Evolutionary conservation across 2,797 vertebrate genomes (phyloP).

Genomic region (Parauchenoglanis punctatus): DNA sequence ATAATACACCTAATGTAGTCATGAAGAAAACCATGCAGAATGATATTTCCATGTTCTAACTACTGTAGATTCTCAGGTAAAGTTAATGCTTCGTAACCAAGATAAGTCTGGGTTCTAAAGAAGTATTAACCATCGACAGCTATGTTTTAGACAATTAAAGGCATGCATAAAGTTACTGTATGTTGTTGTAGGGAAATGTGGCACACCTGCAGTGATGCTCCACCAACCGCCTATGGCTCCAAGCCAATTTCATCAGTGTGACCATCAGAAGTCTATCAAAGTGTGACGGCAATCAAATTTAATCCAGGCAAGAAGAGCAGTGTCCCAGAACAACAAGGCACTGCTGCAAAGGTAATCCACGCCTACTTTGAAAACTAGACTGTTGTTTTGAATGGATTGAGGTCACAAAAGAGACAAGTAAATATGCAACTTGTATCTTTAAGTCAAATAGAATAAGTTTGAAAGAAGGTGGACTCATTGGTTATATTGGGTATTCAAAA

Average conservation of each 20-base stretch:
- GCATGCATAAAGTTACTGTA: neutral
- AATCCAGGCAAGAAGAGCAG: conserved; percentile 4
- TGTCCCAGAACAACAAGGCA: conserved; percentile 4
- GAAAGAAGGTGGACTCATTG: neutral
- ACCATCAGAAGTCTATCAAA: conserved; percentile 7
- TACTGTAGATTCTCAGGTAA: neutral
- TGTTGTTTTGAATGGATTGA: neutral
- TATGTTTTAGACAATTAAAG: neutral
- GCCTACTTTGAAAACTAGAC: neutral
- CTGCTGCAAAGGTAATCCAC: neutral
- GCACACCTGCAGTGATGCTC: conserved; percentile 16
- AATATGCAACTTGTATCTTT: neutral
- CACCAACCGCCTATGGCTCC: neutral
- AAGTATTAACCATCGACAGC: conserved; percentile 7
- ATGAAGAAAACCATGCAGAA: neutral
- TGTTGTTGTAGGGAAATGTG: neutral
- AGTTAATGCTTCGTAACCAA: neutral
- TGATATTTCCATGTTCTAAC: conserved; percentile 27
- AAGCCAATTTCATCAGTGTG: conserved; percentile 17
- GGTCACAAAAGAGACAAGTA: neutral
- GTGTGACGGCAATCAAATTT: conserved; percentile 2
- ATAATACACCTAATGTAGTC: neutral
- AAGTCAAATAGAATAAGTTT: neutral
- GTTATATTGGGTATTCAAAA: neutral
- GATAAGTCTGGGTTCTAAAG: neutral